phyloP scores from a whole-genome alignment of 2,888 invertebrate species.

The Sinohyriopsis cumingii region DNA sequence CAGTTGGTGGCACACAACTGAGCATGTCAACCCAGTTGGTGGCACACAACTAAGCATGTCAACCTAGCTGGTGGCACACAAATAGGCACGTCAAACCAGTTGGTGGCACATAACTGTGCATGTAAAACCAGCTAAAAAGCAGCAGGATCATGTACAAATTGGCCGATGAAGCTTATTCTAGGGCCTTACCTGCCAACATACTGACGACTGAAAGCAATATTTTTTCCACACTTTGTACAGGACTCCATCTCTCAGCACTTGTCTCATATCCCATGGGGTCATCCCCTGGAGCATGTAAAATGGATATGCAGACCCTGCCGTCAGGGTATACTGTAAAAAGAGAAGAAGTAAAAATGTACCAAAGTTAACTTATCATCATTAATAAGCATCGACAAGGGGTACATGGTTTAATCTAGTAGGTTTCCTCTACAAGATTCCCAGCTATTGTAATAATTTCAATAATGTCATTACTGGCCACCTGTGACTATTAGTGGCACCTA shows the following conservation, averaged over 20 bases:
- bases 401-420: too few relatives aligned
- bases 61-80: neutral
- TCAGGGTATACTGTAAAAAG: constrained; percentile 87
- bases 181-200: constrained; percentile 87
- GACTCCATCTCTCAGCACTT: constrained; percentile 98
- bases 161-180: neutral
- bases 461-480: too few relatives aligned
- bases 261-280: constrained; percentile 99
- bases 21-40: too few relatives aligned
- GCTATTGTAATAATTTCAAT: too few relatives aligned
- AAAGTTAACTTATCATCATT: too few relatives aligned
- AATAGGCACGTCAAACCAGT: neutral
- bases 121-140: neutral
- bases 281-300: constrained; percentile 98
- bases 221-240: constrained; percentile 99
- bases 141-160: neutral
- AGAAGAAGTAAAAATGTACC: neutral
- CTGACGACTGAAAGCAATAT: constrained; percentile 98
- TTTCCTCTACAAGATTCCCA: too few relatives aligned
- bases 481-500: too few relatives aligned
- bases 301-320: constrained; percentile 98
- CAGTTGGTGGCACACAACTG: neutral
- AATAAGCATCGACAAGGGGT: too few relatives aligned
- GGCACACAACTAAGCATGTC: neutral
- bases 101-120: neutral